A percentile compares a stretch with the other conserved stretches of the same genome.
phyloP scores from a whole-genome alignment of 1,140 invertebrate genomes.

The Tetramorium simillimum region DNA sequence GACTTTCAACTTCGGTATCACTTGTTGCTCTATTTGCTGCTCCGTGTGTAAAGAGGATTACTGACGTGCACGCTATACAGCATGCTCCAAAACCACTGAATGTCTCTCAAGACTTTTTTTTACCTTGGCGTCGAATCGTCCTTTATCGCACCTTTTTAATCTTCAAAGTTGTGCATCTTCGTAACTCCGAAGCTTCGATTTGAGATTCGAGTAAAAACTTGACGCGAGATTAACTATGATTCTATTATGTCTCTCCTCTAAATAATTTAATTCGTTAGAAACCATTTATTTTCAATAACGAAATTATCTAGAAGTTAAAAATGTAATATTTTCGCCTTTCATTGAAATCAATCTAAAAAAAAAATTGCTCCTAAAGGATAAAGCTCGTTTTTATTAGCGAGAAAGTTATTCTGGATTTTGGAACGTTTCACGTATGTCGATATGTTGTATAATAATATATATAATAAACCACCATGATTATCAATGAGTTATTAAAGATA shows the following conservation, averaged over 20 bases:
- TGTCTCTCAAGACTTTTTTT: background rate
- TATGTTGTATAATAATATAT: background rate
- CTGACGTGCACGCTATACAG: conserved; percentile 8
- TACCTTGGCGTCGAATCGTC: background rate
- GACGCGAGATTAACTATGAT: background rate
- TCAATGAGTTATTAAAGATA: background rate
- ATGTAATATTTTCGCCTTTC: background rate
- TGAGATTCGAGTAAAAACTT: background rate
- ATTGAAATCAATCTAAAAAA: background rate
- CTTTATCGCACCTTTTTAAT: background rate
- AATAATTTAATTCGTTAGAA: background rate
- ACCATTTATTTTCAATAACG: background rate
- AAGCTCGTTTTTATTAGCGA: background rate
- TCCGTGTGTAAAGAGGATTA: conserved; percentile 44
- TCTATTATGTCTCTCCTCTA: background rate
- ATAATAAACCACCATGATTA: background rate
- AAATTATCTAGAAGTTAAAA: background rate
- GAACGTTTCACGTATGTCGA: background rate
- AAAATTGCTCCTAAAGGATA: background rate
- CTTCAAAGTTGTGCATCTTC: background rate
- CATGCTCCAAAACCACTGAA: background rate
- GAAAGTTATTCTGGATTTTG: background rate
- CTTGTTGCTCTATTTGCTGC: conserved; percentile 52
- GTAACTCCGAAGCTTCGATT: background rate
- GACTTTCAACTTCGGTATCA: conserved; percentile 52